phyloP scores from a whole-genome alignment of 2,888 invertebrate genomes.

The Nymphalis polychloros region DNA sequence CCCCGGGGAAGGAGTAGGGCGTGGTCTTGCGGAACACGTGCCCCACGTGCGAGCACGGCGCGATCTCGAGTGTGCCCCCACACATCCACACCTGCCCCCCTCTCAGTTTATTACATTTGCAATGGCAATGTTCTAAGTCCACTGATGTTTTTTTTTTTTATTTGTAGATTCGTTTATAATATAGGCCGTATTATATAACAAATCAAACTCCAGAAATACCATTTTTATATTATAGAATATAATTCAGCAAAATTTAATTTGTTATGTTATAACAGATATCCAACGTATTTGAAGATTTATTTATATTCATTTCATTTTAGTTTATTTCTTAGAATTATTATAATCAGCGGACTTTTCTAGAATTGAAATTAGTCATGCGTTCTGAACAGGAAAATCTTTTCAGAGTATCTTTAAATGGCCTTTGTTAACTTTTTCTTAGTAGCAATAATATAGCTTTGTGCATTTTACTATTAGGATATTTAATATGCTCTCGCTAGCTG shows the following conservation, averaged over 20 bases:
- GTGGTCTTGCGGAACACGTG: conserved; percentile 99
- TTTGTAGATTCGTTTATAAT: no score
- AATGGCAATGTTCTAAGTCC: conserved; percentile 7
- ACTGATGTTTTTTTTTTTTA: no score
- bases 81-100: conserved; percentile 96
- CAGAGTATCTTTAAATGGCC: background rate
- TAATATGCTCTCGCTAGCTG: no score
- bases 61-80: conserved; percentile 96
- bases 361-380: conserved; percentile 1
- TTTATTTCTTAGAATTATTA: background rate
- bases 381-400: background rate
- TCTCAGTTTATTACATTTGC: conserved; percentile 18
- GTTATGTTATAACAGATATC: no score
- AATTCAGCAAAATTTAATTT: no score
- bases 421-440: background rate
- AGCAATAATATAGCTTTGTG: background rate
- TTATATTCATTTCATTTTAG: background rate
- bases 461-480: background rate
- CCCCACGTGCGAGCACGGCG: conserved; percentile 96
- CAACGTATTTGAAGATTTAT: background rate
- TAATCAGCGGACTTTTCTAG: background rate
- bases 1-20: conserved; percentile 99
- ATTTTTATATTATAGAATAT: no score
- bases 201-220: background rate
- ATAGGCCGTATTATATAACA: background rate